Percentiles rank a stretch among this genome's conserved stretches.
These are phyloP conservation scores for Neodiprion lecontei DNA, from an alignment of 1,140 invertebrate genomes.

Conservation along the genomic window DNA sequence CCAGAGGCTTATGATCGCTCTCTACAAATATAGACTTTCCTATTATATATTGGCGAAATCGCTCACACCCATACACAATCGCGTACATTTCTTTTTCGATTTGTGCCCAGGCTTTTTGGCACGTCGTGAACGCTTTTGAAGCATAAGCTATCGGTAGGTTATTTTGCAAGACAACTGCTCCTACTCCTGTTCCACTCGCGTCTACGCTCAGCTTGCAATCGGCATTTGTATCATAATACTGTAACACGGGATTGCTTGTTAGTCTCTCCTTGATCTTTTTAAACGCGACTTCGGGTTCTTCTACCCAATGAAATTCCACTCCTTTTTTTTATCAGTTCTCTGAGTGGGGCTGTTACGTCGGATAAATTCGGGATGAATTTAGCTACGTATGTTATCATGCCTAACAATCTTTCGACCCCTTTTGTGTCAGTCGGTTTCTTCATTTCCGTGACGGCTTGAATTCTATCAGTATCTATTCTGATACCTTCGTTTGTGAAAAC, in stretches of 20 bases:
- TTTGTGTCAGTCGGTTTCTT: background rate
- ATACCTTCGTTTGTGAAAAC: conserved; percentile 46
- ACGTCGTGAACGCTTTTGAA: conserved; percentile 36
- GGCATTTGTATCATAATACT: too few species aligned
- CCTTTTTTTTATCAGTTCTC: too few species aligned
- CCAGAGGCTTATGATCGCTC: conserved; percentile 44
- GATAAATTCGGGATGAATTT: too few species aligned
- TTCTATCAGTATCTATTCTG: conserved; percentile 40
- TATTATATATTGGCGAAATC: conserved; percentile 48
- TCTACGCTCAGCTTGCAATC: too few species aligned
- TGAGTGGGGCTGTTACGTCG: too few species aligned
- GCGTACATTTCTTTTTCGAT: conserved; percentile 57
- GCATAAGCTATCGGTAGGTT: conserved; percentile 47
- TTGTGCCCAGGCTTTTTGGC: conserved; percentile 50
- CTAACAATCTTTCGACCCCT: too few species aligned
- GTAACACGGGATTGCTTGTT: too few species aligned
- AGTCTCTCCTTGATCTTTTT: too few species aligned
- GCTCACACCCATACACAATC: conserved; percentile 44
- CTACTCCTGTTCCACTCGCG: conserved; percentile 16
- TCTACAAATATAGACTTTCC: conserved; percentile 43
- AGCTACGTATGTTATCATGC: too few species aligned
- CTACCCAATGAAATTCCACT: too few species aligned
- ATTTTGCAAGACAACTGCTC: conserved; percentile 54
- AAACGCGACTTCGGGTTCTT: too few species aligned
- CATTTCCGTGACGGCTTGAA: conserved; percentile 44